These are phyloP conservation scores for Epinotia bilunana DNA, from an alignment of 2,888 invertebrate genomes.

Conservation along the genomic window DNA sequence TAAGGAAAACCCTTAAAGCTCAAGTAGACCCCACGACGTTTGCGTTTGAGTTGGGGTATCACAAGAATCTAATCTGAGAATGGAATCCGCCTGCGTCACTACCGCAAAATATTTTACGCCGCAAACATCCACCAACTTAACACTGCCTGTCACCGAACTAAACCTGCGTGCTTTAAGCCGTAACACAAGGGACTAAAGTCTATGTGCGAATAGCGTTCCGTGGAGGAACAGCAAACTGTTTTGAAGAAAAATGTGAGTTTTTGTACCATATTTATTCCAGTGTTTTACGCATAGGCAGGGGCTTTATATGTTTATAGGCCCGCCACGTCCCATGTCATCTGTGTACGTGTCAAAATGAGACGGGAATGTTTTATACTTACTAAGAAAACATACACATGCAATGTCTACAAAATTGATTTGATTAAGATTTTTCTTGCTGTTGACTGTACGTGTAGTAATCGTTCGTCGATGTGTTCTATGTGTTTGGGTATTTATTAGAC, in stretches of 20 bases:
- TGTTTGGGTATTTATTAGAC: too few species aligned
- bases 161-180: background rate
- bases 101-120: constrained; percentile 42
- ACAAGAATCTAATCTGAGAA: constrained; percentile 46
- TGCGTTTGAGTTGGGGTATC: constrained; percentile 43
- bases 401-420: background rate
- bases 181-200: background rate
- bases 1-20: background rate
- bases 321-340: constrained; percentile 15
- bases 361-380: background rate
- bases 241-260: constrained; percentile 24
- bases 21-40: constrained; percentile 15
- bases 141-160: constrained; percentile 4
- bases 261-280: constrained; percentile 37
- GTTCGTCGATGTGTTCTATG: too few species aligned
- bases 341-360: constrained; percentile 7
- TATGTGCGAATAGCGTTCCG: background rate
- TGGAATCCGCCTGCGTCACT: constrained; percentile 44
- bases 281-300: constrained; percentile 35
- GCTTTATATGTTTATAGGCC: constrained; percentile 27
- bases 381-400: background rate
- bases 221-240: background rate
- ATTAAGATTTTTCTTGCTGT: background rate
- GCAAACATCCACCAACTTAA: constrained; percentile 15
- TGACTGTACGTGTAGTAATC: too few species aligned